Conservation (phyloP, 2,113 vertebrate genomes). For the Ivindomyrus marchei region DNA sequence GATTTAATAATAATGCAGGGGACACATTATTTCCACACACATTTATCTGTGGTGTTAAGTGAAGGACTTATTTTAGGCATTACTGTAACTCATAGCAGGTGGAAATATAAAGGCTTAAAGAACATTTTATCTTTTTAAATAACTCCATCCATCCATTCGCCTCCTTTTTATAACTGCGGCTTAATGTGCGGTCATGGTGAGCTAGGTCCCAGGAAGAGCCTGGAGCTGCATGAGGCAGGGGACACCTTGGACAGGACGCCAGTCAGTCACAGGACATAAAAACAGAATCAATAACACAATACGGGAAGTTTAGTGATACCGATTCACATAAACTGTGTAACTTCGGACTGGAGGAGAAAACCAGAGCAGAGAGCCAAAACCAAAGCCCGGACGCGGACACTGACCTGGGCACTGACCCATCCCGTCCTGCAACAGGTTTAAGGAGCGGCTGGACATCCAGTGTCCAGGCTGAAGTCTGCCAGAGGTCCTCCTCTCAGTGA, state of each 20-base stretch:
- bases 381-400: background rate
- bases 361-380: background rate
- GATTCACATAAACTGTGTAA: background rate
- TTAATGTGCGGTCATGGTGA: background rate
- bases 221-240: background rate
- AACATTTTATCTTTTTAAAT: background rate
- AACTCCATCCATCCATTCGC: background rate
- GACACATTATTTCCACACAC: background rate
- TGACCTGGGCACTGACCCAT: background rate
- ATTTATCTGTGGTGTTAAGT: background rate
- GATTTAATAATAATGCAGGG: background rate
- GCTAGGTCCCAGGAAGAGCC: background rate
- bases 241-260: background rate
- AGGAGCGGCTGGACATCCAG: background rate
- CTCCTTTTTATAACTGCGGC: background rate
- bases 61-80: background rate
- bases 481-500: background rate
- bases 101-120: background rate
- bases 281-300: background rate
- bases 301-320: background rate
- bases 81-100: background rate
- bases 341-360: background rate
- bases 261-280: background rate
- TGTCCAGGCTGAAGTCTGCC: background rate
- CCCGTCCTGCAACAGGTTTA: background rate